Evolutionary conservation across 1,140 invertebrate genomes (phyloP), one percentile per base, ranked within the genome.

Genomic region (Hypsibius dujardini): DNA sequence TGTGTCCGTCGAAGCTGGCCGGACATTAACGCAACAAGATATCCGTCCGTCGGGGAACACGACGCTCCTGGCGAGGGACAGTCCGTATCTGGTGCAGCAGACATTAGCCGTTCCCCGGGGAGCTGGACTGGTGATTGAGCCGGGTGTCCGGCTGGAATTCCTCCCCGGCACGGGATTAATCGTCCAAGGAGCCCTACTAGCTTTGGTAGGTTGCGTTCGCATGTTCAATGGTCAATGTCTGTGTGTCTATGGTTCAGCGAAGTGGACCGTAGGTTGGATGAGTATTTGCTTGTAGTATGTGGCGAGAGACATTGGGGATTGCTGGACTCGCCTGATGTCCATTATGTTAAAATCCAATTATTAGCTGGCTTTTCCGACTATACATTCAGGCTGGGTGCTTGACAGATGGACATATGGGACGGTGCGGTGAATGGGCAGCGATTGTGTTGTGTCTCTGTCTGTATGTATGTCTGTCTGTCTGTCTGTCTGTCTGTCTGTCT

Each of bases 71-170:
- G 12, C 45, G 42, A 67, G 3, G 42, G 12, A 67, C 12, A 67
- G 62, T 42, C 62, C 62, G 62, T 67, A 67, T 42, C 12, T 12
- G 7, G 62, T 67, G 12, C 62, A 67, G 42, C 62, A 67, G 42
- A 67, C 12, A 3, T 42, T 67, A 42, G 12, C 45, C 62, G 45
- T 67, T 67, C 62, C 62, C 62, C 12, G 45, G 45, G 62, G 62
- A 67, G 62, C 62, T 67, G 12, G 12, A 7, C 12, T 67, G 62
- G 12, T 15, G 12, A 67, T 67, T 7, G 62, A 67, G 45, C 12
- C 62, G 12, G 62, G 62, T 67, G 62, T 67, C 62, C 62, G 62
- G 42, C 42, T 67, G 62, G 62, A 67, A 67, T 67, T 67, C 42
- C 62, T 67, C 45, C 62, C 62, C 3, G 62, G 62, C 42, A 67